phyloP scores from a whole-genome alignment of 2,797 vertebrate genomes.

The Anguilla pacifica region DNA sequence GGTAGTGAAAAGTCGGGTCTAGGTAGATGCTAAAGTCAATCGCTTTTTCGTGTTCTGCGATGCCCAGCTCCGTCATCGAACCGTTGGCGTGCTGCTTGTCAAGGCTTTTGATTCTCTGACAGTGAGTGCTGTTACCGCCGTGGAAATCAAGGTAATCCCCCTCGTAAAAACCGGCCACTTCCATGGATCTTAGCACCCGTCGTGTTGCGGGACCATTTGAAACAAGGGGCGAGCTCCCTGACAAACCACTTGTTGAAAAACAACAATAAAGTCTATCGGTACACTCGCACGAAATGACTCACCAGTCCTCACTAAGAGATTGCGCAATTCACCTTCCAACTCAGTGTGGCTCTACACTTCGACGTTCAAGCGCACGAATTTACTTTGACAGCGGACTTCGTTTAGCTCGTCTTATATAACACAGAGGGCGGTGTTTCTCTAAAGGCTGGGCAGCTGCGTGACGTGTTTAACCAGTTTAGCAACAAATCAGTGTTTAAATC shows the following conservation, averaged over 20 bases:
- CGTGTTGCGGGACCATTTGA: conserved; percentile 68
- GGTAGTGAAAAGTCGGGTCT: conserved; percentile 76
- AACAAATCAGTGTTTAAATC: conserved; percentile 29
- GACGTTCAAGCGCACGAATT: conserved; percentile 9
- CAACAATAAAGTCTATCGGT: conserved; percentile 11
- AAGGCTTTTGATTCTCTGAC: conserved; percentile 59
- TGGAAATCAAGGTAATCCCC: conserved; percentile 92
- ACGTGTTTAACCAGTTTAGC: conserved; percentile 44
- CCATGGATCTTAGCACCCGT: conserved; percentile 90
- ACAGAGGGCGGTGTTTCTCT: conserved; percentile 33
- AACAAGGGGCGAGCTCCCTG: conserved; percentile 42
- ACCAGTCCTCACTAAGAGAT: not conserved
- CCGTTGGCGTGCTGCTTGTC: conserved; percentile 77
- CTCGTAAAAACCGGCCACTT: conserved; percentile 98
- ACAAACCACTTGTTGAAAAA: not conserved
- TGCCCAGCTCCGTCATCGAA: conserved; percentile 90
- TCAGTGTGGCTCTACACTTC: not conserved
- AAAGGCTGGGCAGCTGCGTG: conserved; percentile 41
- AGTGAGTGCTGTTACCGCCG: conserved; percentile 70
- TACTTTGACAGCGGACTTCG: conserved; percentile 19
- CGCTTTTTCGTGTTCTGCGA: conserved; percentile 93
- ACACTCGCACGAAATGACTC: conserved; percentile 4
- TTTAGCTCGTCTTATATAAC: conserved; percentile 35
- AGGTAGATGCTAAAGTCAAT: conserved; percentile 96
- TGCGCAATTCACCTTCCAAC: conserved; percentile 3